Base-by-base conservation (phyloP, 2,113 vertebrate genomes). In the Pangasianodon gigas region DNA sequence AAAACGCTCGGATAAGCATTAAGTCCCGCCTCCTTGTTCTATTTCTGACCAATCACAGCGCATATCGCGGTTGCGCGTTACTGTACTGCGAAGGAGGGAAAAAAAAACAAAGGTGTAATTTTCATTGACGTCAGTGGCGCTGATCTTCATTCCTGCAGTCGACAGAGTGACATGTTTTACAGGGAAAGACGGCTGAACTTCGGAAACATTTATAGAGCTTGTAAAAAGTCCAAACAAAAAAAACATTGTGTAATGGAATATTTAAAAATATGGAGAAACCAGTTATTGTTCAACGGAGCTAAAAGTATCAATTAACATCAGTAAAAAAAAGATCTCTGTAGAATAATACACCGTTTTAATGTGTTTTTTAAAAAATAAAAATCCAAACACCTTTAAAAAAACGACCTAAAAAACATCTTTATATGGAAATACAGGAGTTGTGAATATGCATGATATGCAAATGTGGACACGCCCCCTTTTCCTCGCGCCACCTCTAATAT, bases 41-140 rank as follows among this genome's bases (percentile, higher is more conserved):
- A 83, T 91, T 79, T 93, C 77, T 32, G 37, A 58, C 90, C 56
- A 89, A 93, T 93, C 81, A 62, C 21, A 44, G 71, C 58, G 65
- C 75, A 32, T 41, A 1, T n/a, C 29, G 41, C 18, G 6, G n/a
- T 37, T 58, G 8, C 29, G 62, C 13, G 60, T 67, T 29, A 67
- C 14, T 54, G 80, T 56, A 56, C 16, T 2, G 80, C 8, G 6
- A 41, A 83, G 2, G 54, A 54, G 29, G 26, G 14, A 41, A 11
- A 48, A 37, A 54, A 67, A 81, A 19, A 44, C 46, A 81, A 85
- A 44, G 79, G 54, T 84, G 94, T 93, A 94, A 95, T 94, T 92
- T 85, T 89, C n/a, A 92, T 84, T 95, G 93, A 95, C 93, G 91
- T 91, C 91, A 94, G 46, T 90, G 91, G 65, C 80, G 41, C 60